phyloP scores from a whole-genome alignment of 1,140 invertebrate species.

The Diorhabda carinulata region DNA sequence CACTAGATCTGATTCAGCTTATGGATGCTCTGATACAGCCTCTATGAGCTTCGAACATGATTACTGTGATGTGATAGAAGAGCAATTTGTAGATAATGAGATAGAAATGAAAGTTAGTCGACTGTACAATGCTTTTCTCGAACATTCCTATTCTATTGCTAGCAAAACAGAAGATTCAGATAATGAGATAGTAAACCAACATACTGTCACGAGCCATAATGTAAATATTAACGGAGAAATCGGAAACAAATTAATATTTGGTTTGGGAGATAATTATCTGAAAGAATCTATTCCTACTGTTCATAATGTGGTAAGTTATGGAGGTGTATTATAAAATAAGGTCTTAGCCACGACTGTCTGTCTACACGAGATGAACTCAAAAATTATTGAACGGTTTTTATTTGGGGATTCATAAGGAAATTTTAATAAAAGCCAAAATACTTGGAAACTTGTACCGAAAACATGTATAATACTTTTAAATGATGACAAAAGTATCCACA shows the following conservation, averaged over 20 bases:
- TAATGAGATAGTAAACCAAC: not conserved
- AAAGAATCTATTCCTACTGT: not conserved
- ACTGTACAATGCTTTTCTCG: conserved; percentile 13
- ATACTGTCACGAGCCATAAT: conserved; percentile 7
- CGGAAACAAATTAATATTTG: conserved; percentile 26
- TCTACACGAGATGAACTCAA: no score
- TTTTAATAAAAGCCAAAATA: no score
- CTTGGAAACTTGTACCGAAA: no score
- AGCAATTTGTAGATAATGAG: conserved; percentile 14
- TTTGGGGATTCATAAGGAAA: no score
- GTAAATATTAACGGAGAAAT: conserved; percentile 9
- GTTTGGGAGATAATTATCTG: conserved; percentile 27
- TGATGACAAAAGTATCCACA: no score
- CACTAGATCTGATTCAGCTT: conserved; percentile 6
- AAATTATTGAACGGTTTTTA: no score
- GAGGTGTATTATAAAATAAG: no score
- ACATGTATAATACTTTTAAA: no score
- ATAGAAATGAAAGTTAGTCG: conserved; percentile 2
- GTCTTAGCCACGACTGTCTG: no score
- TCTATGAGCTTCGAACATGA: conserved; percentile 31
- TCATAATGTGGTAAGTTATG: not conserved
- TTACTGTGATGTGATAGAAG: conserved; percentile 28
- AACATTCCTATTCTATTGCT: conserved; percentile 33
- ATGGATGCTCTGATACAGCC: conserved; percentile 8
- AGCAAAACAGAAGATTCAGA: conserved; percentile 14